A percentile compares a stretch with the other conserved stretches of the same genome.
Evolutionary conservation across 2,797 vertebrate species (phyloP).

Genomic region (Sebastes taczanowskii): DNA sequence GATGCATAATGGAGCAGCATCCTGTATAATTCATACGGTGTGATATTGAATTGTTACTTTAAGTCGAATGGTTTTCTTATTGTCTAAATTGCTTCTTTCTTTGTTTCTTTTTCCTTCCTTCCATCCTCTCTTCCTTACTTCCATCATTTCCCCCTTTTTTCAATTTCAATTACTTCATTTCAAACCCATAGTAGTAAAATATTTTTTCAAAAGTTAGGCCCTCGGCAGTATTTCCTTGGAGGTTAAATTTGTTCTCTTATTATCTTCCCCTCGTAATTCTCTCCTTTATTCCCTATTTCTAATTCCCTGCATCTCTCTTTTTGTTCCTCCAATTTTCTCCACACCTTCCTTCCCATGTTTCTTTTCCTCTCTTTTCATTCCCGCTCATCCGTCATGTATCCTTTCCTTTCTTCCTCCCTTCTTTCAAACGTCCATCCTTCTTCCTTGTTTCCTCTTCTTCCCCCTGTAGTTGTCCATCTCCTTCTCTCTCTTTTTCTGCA

Average conservation of each 20-base stretch:
- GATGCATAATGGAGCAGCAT: conserved; percentile 42
- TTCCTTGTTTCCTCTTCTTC: conserved; percentile 25
- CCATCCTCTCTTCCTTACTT: neutral
- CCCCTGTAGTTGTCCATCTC: conserved; percentile 56
- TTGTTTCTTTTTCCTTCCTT: neutral
- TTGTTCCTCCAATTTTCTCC: neutral
- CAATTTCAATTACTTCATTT: conserved; percentile 21
- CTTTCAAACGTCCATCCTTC: conserved; percentile 5
- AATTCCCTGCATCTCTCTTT: conserved; percentile 17
- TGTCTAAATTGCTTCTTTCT: neutral
- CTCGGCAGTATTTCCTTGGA: conserved; percentile 18
- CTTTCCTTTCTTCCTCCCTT: conserved; percentile 2
- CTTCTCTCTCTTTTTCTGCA: conserved; percentile 58
- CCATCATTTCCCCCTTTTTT: neutral
- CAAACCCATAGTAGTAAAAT: neutral
- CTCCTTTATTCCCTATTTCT: conserved; percentile 11
- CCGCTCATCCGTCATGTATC: neutral
- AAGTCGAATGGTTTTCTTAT: neutral
- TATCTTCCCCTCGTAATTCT: conserved; percentile 11
- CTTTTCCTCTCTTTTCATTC: neutral
- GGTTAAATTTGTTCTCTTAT: conserved; percentile 15
- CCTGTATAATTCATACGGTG: conserved; percentile 52
- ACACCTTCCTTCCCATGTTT: neutral
- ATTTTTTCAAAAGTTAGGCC: conserved; percentile 15
- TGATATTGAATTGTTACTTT: conserved; percentile 50